A percentile compares a stretch with the other conserved stretches of the same genome.
Evolutionary conservation across 2,888 invertebrate genomes (phyloP).

Genomic region (Cephus spinipes): DNA sequence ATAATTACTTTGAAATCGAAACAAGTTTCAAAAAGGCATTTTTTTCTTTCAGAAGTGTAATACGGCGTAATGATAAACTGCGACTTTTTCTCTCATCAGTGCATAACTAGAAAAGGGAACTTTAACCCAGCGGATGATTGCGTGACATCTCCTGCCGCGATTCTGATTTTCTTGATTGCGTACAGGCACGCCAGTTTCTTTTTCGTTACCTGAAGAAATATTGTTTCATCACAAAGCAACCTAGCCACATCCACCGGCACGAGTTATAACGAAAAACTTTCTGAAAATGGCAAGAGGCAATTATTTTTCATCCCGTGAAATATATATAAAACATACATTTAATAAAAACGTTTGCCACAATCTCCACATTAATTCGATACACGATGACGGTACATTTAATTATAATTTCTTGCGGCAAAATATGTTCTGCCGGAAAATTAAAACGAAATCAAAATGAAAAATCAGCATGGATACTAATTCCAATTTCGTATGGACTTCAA

Average conservation of each 20-base stretch:
- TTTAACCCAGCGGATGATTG: neutral
- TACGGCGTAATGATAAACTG: too few relatives aligned
- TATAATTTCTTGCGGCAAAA: neutral
- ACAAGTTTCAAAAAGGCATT: neutral
- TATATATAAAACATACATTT: neutral
- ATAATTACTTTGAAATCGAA: neutral
- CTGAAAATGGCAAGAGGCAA: neutral
- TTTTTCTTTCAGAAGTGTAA: too few relatives aligned
- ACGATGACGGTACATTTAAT: neutral
- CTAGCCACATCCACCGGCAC: neutral
- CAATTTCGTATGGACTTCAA: neutral
- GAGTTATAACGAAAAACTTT: neutral
- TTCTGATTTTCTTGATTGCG: neutral
- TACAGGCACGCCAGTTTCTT: neutral
- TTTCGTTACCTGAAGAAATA: neutral
- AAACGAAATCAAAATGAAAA: neutral
- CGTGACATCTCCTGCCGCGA: neutral
- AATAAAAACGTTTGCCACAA: neutral
- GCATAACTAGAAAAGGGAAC: neutral
- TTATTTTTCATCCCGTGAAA: neutral
- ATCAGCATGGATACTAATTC: neutral
- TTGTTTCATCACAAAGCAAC: neutral
- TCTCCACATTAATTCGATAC: neutral
- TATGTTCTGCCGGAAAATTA: neutral
- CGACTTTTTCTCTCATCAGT: neutral